phyloP scores from a whole-genome alignment of 1,140 invertebrate species.

The Choristoneura fumiferana region DNA sequence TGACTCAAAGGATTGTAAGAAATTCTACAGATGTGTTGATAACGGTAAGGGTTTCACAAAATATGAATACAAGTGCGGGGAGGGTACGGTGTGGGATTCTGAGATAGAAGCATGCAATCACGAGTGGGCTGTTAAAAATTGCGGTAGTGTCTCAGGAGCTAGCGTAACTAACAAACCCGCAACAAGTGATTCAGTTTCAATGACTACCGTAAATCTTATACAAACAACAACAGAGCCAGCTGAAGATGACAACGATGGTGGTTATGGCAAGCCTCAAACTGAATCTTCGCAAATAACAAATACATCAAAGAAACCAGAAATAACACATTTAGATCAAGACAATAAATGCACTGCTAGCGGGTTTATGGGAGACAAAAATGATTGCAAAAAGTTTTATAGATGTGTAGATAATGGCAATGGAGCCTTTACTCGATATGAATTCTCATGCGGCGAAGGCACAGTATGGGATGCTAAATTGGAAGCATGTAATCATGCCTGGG shows the following conservation, averaged over 20 bases:
- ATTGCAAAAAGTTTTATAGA: constrained; percentile 82
- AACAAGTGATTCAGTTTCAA: neutral
- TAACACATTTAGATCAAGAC: constrained; percentile 25
- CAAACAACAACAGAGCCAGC: constrained; percentile 20
- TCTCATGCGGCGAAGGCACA: constrained; percentile 79
- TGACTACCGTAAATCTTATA: neutral
- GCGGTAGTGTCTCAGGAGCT: constrained; percentile 30
- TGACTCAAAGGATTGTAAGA: constrained; percentile 80
- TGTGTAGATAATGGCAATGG: constrained; percentile 80
- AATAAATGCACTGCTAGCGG: constrained; percentile 70
- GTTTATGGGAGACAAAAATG: constrained; percentile 75
- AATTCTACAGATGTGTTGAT: constrained; percentile 84
- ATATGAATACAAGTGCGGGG: constrained; percentile 82
- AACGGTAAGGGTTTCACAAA: constrained; percentile 79
- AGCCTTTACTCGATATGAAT: constrained; percentile 77
- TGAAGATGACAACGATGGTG: constrained; percentile 23
- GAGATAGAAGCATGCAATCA: constrained; percentile 81
- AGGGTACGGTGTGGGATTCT: constrained; percentile 83
- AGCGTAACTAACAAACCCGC: constrained; percentile 20
- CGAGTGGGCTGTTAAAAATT: constrained; percentile 75
- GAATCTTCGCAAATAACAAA: constrained; percentile 22
- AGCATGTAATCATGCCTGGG: constrained; percentile 78
- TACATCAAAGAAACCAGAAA: constrained; percentile 24
- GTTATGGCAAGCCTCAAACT: constrained; percentile 14
- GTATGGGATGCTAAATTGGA: constrained; percentile 78